Evolutionary conservation across 2,113 vertebrate species (phyloP).

Genomic region (Turnix velox): DNA sequence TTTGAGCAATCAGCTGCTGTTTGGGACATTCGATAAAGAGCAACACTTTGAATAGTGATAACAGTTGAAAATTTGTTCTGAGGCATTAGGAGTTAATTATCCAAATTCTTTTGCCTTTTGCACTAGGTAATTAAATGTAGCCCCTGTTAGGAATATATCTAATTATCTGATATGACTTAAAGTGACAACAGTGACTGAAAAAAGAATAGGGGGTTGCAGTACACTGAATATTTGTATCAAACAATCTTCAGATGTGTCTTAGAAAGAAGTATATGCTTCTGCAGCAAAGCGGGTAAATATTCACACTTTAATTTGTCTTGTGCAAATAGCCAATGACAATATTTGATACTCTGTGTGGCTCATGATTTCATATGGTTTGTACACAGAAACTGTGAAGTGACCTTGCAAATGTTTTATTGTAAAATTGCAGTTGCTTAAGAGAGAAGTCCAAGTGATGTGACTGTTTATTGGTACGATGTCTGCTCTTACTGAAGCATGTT

Average conservation of each 20-base stretch:
- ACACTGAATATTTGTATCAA: background rate
- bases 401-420: background rate
- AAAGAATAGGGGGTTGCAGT: background rate
- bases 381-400: background rate
- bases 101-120: background rate
- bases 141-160: background rate
- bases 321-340: background rate
- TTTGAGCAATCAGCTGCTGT: accelerated
- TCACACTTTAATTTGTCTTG: background rate
- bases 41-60: background rate
- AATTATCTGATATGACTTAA: background rate
- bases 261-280: background rate
- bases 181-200: background rate
- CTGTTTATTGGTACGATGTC: background rate
- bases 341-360: background rate
- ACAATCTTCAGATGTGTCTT: background rate
- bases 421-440: background rate
- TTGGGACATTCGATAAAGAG: background rate
- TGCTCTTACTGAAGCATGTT: background rate
- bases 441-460: background rate
- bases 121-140: background rate
- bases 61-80: background rate
- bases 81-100: background rate
- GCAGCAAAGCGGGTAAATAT: background rate
- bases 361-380: background rate